A percentile compares a stretch with the other conserved stretches of the same genome.
These are phyloP conservation scores for Drosophila robusta DNA, from an alignment of 2,888 invertebrate genomes.

Conservation along the genomic window DNA sequence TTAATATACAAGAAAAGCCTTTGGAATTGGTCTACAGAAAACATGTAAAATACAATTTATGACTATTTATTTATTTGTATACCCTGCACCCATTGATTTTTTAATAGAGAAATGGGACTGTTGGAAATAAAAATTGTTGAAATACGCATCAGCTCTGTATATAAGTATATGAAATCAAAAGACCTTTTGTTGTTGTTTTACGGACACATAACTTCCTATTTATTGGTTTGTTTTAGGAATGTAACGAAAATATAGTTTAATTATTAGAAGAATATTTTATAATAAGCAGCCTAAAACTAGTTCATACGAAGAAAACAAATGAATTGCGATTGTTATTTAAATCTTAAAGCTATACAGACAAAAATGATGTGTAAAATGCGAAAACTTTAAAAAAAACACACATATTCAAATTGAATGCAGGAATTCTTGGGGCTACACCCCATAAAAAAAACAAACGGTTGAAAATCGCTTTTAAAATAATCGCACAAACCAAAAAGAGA, in stretches of 20 bases:
- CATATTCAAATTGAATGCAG: slow-evolving; percentile 2
- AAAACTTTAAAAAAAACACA: slow-evolving; percentile 17
- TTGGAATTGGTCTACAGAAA: too few species aligned
- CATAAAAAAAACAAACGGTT: slow-evolving; percentile 6
- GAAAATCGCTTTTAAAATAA: slow-evolving; percentile 7
- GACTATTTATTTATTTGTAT: neutral
- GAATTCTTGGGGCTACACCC: too few species aligned
- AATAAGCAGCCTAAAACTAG: slow-evolving; percentile 21
- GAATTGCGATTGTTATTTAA: slow-evolving; percentile 1
- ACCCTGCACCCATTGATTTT: too few species aligned
- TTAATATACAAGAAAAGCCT: too few species aligned
- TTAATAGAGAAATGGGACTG: too few species aligned
- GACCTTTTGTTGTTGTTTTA: too few species aligned
- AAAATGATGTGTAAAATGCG: slow-evolving; percentile 22
- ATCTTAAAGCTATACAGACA: slow-evolving; percentile 26
- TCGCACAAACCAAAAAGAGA: neutral
- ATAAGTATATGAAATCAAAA: too few species aligned
- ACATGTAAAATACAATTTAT: too few species aligned
- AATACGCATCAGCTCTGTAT: too few species aligned
- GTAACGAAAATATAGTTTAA: slow-evolving; percentile 9
- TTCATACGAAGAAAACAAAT: slow-evolving; percentile 24
- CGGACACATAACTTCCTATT: slow-evolving; percentile 2
- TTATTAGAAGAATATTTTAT: slow-evolving; percentile 1
- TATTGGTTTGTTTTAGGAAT: slow-evolving; percentile 1
- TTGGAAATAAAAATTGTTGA: too few species aligned